These are phyloP conservation scores for Helostoma temminkii DNA, from an alignment of 2,797 vertebrate species.

Conservation along the genomic window DNA sequence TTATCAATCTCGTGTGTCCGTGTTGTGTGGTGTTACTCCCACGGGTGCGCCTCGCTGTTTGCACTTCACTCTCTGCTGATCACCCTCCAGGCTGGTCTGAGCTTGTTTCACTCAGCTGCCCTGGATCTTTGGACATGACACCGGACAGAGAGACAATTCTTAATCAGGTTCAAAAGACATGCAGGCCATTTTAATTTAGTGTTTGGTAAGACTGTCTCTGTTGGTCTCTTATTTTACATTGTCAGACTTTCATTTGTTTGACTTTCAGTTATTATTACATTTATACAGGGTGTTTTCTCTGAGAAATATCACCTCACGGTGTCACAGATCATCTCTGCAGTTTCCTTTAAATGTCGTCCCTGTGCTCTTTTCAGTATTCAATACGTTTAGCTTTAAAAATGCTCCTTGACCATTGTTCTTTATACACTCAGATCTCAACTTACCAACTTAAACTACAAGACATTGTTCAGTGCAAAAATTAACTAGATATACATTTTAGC, in stretches of 20 bases:
- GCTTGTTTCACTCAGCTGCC: slow-evolving; percentile 42
- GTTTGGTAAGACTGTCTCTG: neutral
- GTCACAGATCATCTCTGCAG: neutral
- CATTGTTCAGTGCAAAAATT: neutral
- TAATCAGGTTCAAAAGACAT: too few relatives aligned
- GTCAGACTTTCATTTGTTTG: too few relatives aligned
- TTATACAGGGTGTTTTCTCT: too few relatives aligned
- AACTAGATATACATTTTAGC: neutral
- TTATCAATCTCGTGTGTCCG: slow-evolving; percentile 38
- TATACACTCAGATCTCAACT: slow-evolving; percentile 3
- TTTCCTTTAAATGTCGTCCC: neutral
- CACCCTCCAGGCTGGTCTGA: slow-evolving; percentile 34
- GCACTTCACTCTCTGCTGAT: slow-evolving; percentile 37
- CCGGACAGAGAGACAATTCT: slow-evolving; percentile 26
- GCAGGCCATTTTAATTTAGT: too few relatives aligned
- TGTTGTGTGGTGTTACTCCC: slow-evolving; percentile 46
- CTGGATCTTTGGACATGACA: slow-evolving; percentile 16
- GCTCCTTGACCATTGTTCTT: neutral
- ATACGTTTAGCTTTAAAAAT: too few relatives aligned
- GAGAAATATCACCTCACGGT: neutral
- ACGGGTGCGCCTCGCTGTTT: slow-evolving; percentile 40
- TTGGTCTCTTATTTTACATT: neutral
- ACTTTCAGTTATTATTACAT: too few relatives aligned
- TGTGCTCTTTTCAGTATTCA: too few relatives aligned
- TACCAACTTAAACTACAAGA: neutral